Evolutionary conservation across 2,797 vertebrate species (phyloP), one percentile per base, ranked within the genome.

Genomic region (Paratrypauchen microcephalus): DNA sequence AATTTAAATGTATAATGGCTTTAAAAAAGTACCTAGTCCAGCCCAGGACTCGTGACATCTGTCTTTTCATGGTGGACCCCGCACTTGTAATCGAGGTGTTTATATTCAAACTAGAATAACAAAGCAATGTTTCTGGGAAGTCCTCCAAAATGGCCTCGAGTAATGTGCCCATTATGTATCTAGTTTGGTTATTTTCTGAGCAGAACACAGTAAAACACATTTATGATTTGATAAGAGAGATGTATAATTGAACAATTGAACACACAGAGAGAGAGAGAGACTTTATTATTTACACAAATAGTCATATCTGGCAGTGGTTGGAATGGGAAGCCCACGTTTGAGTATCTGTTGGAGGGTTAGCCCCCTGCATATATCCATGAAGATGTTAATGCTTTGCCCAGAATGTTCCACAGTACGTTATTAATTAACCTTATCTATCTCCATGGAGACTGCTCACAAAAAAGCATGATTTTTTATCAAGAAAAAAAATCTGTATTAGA

Each of bases 41-140:
- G 11, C 74, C 9, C 26, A 60, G 3, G 65, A 72, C 77, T 91
- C 85, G 78, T 88, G 87, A 89, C 84, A 83, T 79, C 28, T 21
- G 72, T 74, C 74, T 75, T 75, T 77, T 83, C 84, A 71, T 82
- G 60, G 8, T 66, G 21, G 58, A 69, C 74, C 77, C 78, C 68
- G 36, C 28, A 15, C 48, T 64, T 65, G 52, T 86, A 79, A 89
- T 79, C 12, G 59, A 62, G 58, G 28, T 84, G 77, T 80, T 90
- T 83, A 75, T 76, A 81, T 78, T 71, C 0, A 1, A 78, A 69
- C 6, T 2, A 28, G 56, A 81, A 84, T 88, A 80, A 84, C 65
- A 24, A 82, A 52, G 45, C 66, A 52, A 47, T 75, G 59, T 79
- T 66, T 59, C 62, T 67, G 23, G 18, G 61, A 63, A 47, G 61